Evolutionary conservation across 2,113 vertebrate species (phyloP).

Genomic region (Sylvietta virens): DNA sequence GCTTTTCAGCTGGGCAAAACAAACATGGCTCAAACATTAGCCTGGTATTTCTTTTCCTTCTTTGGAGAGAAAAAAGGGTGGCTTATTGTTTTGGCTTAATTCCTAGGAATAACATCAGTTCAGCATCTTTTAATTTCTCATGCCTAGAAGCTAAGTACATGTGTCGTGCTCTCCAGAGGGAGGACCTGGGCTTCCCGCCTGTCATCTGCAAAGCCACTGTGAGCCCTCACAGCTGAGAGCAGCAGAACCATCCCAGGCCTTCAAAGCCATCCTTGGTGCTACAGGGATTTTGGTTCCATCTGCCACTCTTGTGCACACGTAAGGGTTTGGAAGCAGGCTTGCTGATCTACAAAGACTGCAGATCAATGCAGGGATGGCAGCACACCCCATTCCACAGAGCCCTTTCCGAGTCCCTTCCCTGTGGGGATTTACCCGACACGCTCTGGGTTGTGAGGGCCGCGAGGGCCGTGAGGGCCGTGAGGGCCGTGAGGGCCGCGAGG

Average conservation of each 20-base stretch:
- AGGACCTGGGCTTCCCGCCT: not conserved
- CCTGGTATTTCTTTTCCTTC: not conserved
- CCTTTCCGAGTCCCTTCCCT: not conserved
- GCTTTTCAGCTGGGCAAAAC: not conserved
- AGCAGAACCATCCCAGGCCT: not conserved
- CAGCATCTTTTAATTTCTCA: not conserved
- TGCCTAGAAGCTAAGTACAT: not conserved
- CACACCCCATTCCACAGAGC: not conserved
- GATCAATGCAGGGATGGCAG: not conserved
- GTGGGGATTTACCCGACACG: not conserved
- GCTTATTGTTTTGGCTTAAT: not conserved
- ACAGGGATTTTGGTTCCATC: not conserved
- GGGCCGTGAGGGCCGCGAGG: accelerated
- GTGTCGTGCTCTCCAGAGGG: not conserved
- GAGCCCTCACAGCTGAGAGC: not conserved
- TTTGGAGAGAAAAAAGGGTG: not conserved
- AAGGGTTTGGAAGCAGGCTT: not conserved
- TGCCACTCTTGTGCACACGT: not conserved
- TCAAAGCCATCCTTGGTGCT: not conserved
- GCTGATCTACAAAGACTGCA: not conserved
- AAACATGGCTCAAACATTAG: not conserved
- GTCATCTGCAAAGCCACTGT: not conserved
- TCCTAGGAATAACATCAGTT: not conserved
- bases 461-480: accelerated
- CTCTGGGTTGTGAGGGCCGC: accelerated